Percentiles rank a stretch among this genome's conserved stretches.
These are phyloP conservation scores for Stenotaenia linearis DNA, from an alignment of 2,888 invertebrate genomes.

Conservation along the genomic window DNA sequence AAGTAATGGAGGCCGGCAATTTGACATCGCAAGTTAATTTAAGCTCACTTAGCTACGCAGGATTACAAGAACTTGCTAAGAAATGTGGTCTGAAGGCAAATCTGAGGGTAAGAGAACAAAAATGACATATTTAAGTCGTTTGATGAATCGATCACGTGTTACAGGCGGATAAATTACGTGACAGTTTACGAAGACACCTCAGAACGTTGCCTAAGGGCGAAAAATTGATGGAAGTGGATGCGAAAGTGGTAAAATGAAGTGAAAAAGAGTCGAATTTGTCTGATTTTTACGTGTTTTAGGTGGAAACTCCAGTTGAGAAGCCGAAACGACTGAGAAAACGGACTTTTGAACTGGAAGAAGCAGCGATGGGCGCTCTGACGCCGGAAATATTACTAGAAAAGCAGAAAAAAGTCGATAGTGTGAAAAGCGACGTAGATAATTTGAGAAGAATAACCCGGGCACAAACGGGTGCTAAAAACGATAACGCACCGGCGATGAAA, in stretches of 20 bases:
- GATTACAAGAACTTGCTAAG: neutral
- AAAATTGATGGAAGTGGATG: too few relatives aligned
- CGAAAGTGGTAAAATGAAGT: neutral
- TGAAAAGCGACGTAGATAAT: too few relatives aligned
- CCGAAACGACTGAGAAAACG: too few relatives aligned
- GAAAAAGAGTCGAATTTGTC: neutral
- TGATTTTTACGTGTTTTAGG: too few relatives aligned
- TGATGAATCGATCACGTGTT: neutral
- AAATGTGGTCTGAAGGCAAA: neutral
- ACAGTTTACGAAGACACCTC: neutral
- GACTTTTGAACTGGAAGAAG: neutral
- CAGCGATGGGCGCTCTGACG: neutral
- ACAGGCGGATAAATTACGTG: neutral
- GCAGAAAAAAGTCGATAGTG: neutral
- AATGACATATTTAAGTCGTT: neutral
- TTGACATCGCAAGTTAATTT: neutral
- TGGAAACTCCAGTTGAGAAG: too few relatives aligned
- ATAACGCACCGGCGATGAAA: neutral
- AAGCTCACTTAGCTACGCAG: neutral
- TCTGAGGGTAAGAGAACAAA: neutral
- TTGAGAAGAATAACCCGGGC: too few relatives aligned
- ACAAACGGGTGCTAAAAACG: too few relatives aligned
- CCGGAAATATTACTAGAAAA: neutral
- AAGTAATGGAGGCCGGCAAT: neutral
- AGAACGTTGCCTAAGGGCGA: too few relatives aligned